phyloP scores from a whole-genome alignment of 2,888 invertebrate genomes.

The Tanypteryx hageni region DNA sequence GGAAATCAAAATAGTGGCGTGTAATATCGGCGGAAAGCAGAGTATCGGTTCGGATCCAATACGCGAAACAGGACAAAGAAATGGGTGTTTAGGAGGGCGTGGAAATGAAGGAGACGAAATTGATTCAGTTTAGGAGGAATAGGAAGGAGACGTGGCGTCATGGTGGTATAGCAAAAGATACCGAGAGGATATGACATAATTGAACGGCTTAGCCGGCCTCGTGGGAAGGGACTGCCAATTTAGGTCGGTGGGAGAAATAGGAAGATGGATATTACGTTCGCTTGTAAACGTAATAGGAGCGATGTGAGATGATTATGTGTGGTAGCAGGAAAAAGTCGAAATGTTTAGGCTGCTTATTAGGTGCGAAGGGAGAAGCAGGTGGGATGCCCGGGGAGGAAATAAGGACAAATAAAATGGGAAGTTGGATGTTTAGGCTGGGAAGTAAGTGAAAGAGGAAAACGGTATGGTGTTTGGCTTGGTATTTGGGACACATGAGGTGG shows the following conservation, averaged over 20 bases:
- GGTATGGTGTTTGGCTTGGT: too few species aligned
- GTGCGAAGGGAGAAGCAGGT: too few species aligned
- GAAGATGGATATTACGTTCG: constrained; percentile 25
- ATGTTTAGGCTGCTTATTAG: too few species aligned
- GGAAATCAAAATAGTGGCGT: not conserved
- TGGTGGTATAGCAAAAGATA: not conserved
- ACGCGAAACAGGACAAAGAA: not conserved
- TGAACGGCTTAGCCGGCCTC: not conserved
- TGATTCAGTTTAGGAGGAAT: not conserved
- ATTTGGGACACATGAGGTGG: too few species aligned
- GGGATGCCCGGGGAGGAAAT: not conserved
- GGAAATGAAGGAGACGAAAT: not conserved
- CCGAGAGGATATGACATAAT: constrained; percentile 24
- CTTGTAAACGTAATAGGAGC: not conserved
- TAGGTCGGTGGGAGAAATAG: constrained; percentile 20
- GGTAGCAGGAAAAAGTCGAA: not conserved
- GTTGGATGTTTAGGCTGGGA: not conserved
- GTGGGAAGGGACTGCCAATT: constrained; percentile 5
- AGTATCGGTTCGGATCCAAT: not conserved
- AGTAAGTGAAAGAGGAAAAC: too few species aligned
- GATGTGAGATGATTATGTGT: not conserved
- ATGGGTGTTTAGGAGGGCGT: not conserved
- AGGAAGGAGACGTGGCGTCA: not conserved
- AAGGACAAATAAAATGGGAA: not conserved
- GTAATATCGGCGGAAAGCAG: too few species aligned